Base-by-base conservation (phyloP, 1,140 invertebrate genomes). In the Fopius arisanus region DNA sequence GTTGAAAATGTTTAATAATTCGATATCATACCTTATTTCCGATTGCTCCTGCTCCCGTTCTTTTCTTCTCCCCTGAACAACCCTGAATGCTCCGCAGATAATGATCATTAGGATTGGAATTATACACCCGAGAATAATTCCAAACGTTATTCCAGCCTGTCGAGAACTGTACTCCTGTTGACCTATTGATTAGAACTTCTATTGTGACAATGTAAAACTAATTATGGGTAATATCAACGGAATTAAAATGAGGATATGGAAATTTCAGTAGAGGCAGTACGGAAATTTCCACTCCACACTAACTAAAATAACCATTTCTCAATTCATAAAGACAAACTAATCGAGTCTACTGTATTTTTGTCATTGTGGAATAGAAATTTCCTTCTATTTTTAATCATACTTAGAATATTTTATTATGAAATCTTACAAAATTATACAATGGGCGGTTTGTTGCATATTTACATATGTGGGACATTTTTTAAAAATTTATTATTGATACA, bases 81-180 rank as follows among this genome's bases (percentile, higher is more conserved):
- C 90, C 84, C 91, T 91, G 84, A 90, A 93, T 29, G 90, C 92
- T 37, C 92, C 85, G 78, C 93, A 95, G 66, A 94, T 89, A 28
- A 95, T 87, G 2, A 94, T 82, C 59, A 96, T 83, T 12, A 96
- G 78, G 28, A 95, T 89, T 0, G 95, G 95, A 70, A 96, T 86
- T 75, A 96, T 86, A 23, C 94, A 91, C 19, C 92, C 92, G 19
- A 94, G 83, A 71, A 95, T 91, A 78, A 95, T 93, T 62, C 93
- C 94, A 78, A 91, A 90, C 4, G 94, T 93, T n/a, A 93, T 88
- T 23, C 94, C 94, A 2, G 94, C 91, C 77, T 94, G 92, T 41
- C 92, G 89, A 3, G 92, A 89, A 33, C 94, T 94, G 81, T 93
- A 94, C 84, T 95, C 93, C 82, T 95, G 92, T 75, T 93, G 90